A percentile compares a stretch with the other conserved stretches of the same genome.
These are phyloP conservation scores for Cladorhizidae sp. DNA, from an alignment of 37 sponge, comb jelly and placozoan genomes.

Conservation along the genomic window DNA sequence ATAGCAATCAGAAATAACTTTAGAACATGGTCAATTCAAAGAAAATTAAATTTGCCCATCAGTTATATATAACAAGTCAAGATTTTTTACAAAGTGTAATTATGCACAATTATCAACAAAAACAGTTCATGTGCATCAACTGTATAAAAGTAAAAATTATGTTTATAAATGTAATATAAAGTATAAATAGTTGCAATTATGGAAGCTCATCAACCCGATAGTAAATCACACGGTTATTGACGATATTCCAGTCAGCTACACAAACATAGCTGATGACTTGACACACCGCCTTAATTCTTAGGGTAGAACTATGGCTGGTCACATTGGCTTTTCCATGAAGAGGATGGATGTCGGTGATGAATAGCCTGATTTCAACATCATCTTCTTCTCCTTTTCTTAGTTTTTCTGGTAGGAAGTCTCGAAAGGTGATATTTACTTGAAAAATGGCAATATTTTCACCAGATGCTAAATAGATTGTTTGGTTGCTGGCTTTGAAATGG, in stretches of 20 bases:
- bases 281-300: conserved; percentile 85
- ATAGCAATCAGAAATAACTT: too few species aligned
- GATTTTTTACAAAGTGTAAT: too few species aligned
- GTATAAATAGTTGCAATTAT: too few species aligned
- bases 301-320: conserved; percentile 19
- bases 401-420: conserved; percentile 33
- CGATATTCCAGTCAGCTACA: conserved; percentile 84
- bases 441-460: conserved; percentile 35
- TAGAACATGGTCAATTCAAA: too few species aligned
- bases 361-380: conserved; percentile 70
- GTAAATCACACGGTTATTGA: conserved; percentile 46
- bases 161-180: too few species aligned
- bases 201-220: conserved; percentile 74
- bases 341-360: conserved; percentile 54
- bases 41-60: too few species aligned
- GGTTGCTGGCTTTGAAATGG: conserved; percentile 68
- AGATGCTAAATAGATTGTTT: conserved; percentile 52
- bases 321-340: conserved; percentile 62
- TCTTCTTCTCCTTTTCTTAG: conserved; percentile 77
- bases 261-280: conserved; percentile 72
- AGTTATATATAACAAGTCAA: too few species aligned
- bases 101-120: too few species aligned
- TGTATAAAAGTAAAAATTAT: too few species aligned
- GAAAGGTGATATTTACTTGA: conserved; percentile 65
- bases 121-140: too few species aligned